A percentile compares a stretch with the other conserved stretches of the same genome.
phyloP scores from a whole-genome alignment of 2,888 invertebrate species.

The Eupelmus urozonus region DNA sequence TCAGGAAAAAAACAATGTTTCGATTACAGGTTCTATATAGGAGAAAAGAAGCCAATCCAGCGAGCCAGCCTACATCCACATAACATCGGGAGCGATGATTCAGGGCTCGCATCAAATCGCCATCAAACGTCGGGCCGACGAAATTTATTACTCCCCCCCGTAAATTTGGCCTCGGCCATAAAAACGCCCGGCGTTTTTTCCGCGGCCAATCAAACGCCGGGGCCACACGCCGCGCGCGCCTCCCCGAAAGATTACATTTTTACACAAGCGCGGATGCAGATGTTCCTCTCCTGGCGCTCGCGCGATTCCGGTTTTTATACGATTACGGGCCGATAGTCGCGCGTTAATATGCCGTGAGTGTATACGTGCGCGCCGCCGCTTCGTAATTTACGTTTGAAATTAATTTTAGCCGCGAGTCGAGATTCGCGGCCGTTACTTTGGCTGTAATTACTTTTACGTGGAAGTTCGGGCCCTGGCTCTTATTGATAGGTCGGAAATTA shows the following conservation, averaged over 20 bases:
- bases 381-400: background rate
- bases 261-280: conserved; percentile 51
- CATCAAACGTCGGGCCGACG: conserved; percentile 22
- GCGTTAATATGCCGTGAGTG: conserved; percentile 4
- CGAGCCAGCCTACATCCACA: too few species aligned
- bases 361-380: background rate
- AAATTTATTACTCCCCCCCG: conserved; percentile 35
- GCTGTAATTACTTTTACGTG: conserved; percentile 46
- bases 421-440: conserved; percentile 4
- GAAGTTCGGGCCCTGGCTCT: conserved; percentile 25
- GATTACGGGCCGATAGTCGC: conserved; percentile 54
- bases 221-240: conserved; percentile 29
- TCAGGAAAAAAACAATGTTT: background rate
- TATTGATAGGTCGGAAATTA: conserved; percentile 59
- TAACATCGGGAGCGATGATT: conserved; percentile 7
- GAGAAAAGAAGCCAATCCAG: background rate
- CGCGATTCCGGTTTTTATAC: conserved; percentile 63
- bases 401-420: conserved; percentile 5
- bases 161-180: conserved; percentile 38
- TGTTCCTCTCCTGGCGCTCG: conserved; percentile 46
- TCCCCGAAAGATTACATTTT: conserved; percentile 53
- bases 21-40: conserved; percentile 23
- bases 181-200: conserved; percentile 41
- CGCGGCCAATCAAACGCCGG: conserved; percentile 10
- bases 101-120: conserved; percentile 31